Evolutionary conservation across 1,140 invertebrate genomes (phyloP), one percentile per base, ranked within the genome.

Genomic region (Phenacoccus solenopsis): DNA sequence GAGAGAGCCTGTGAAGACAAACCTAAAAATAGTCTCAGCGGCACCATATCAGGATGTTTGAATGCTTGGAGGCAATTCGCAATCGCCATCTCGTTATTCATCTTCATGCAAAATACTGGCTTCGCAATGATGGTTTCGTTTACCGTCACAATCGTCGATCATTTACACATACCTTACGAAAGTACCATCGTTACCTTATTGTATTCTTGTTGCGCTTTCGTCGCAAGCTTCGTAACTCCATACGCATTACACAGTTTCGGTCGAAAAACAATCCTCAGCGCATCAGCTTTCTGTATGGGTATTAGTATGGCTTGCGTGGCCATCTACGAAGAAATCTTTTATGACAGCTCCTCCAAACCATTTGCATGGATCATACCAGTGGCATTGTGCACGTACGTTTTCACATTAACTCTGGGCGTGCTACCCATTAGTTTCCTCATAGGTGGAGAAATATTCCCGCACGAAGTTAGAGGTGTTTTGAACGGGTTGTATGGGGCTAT

Each of bases 381-480:
- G 10, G 24, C 68, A 24, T 68, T 72, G 56, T 13, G 64, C 16
- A 1, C 32, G 0, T 85, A 79, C 74, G 80, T 78, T 20, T 68
- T 77, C 24, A 76, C 75, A 1, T 79, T 78, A 68, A 75, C 75
- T 0, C 71, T 80, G 57, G 80, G 79, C 7, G 75, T 77, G 59
- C 78, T 78, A 1, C 78, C 78, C 20, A 71, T 81, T 20, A 76
- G 78, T 2, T 81, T 78, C 75, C 69, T 80, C 5, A 76, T 80
- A 69, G 76, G 77, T 71, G 72, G 71, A 1, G 75, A 78, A 72
- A n/a, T 77, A 75, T 75, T 75, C 81, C 76, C 82, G 78, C 71
- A 80, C 79, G 78, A 78, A 1, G 70, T 82, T 20, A 82, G 82
- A 10, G 82, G 80, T 76, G 80, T 81, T 10, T 81, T 78, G 77